These are phyloP conservation scores for Orthosia gracilis DNA, from an alignment of 2,888 invertebrate genomes.

Conservation along the genomic window DNA sequence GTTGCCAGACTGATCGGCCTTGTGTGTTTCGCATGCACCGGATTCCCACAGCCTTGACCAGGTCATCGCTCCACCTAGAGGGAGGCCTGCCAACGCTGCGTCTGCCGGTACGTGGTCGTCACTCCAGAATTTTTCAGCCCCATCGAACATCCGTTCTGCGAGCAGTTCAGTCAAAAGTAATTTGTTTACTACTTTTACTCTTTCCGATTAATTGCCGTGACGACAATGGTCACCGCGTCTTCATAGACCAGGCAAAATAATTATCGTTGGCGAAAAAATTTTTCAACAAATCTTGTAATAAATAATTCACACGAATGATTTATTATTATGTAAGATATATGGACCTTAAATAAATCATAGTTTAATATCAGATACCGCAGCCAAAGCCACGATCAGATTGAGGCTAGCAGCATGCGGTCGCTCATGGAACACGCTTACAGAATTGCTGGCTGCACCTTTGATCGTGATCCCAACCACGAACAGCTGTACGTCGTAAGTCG, in stretches of 20 bases:
- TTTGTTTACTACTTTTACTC: neutral
- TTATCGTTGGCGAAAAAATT: neutral
- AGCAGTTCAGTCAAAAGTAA: neutral
- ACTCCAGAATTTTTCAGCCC: too few species aligned
- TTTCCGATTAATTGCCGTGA: conserved; percentile 1
- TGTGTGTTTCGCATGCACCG: too few species aligned
- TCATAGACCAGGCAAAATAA: neutral
- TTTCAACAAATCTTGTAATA: neutral
- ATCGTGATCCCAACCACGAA: conserved; percentile 35
- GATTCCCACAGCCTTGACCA: too few species aligned
- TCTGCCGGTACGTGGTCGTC: too few species aligned
- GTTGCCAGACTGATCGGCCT: too few species aligned
- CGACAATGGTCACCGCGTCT: neutral
- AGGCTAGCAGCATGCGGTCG: conserved; percentile 37
- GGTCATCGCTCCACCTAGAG: too few species aligned
- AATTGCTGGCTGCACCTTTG: conserved; percentile 45
- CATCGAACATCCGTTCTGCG: too few species aligned
- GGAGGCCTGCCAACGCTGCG: too few species aligned
- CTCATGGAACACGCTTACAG: conserved; percentile 30
- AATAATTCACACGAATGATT: neutral
- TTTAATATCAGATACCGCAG: conserved; percentile 18
- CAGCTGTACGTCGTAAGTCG: conserved; percentile 38
- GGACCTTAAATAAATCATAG: conserved; percentile 14
- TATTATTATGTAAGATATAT: neutral
- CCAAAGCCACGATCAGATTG: conserved; percentile 25